Evolutionary conservation across 2,888 invertebrate species (phyloP).

Genomic region (Drosophila peninsularis): DNA sequence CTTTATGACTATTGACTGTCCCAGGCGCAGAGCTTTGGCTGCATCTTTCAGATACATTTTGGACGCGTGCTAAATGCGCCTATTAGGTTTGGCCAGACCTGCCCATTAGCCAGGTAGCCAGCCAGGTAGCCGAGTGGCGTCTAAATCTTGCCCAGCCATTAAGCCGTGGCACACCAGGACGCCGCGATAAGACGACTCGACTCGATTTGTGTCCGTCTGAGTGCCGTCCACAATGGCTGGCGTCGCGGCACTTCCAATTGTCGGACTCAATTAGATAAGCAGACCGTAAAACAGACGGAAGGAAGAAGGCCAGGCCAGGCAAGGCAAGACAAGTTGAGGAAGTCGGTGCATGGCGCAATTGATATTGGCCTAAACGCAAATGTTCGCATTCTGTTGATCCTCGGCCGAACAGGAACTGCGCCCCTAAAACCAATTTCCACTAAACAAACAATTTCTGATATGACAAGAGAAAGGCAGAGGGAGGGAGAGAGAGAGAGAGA

Average conservation of each 20-base stretch:
- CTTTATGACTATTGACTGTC: too few relatives aligned
- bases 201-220: constrained; percentile 47
- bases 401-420: constrained; percentile 18
- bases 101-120: constrained; percentile 29
- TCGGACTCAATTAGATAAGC: constrained; percentile 60
- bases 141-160: constrained; percentile 53
- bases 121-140: constrained; percentile 50
- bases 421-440: constrained; percentile 14
- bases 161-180: constrained; percentile 28
- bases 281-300: constrained; percentile 10
- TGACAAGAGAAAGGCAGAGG: not conserved
- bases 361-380: constrained; percentile 23
- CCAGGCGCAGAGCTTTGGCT: not conserved
- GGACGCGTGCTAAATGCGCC: constrained; percentile 74
- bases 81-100: constrained; percentile 50
- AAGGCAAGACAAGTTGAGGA: constrained; percentile 4
- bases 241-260: constrained; percentile 67
- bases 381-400: constrained; percentile 11
- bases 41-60: constrained; percentile 16
- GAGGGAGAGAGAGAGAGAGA: too few relatives aligned
- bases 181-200: constrained; percentile 50
- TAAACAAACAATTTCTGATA: constrained; percentile 8
- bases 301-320: constrained; percentile 4
- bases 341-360: not conserved
- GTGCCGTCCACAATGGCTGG: constrained; percentile 57